Base-by-base conservation (phyloP, 2,888 invertebrate species). In the Pediacus dermestoides region DNA sequence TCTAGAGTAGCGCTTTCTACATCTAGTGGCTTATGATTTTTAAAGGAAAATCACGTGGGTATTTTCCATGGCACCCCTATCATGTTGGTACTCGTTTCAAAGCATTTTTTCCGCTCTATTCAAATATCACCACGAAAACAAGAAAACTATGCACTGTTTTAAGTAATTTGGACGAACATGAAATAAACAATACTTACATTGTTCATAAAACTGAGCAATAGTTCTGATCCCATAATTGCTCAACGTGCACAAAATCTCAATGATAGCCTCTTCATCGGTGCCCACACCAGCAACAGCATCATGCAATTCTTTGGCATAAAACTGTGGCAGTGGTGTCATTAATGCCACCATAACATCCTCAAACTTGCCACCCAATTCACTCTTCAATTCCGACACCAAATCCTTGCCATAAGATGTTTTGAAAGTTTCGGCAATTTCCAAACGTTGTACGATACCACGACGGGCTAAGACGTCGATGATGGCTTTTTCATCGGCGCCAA, bases 371-470 rank as follows among this genome's bases (percentile, higher is more conserved):
- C 85, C 81, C 40, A 94, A 72, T 67, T 95, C 94, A 59, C 89
- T 87, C 70, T 91, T 92, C 59, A 92, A 71, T 52, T 92, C 88
- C 53, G 81, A 83, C 49, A 90, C 52, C 37, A 74, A 65, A 70
- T 85, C 88, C 76, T 88, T 88, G 63, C 95, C 96, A 64, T 88
- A 95, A 57, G 85, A 77, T 15, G 91, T 88, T 72, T 96, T 96
- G 74, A 86, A 97, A 12, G 86, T 83, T 66, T 87, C 85, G 27
- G 88, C 83, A 60, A 97, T 90, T 70, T 93, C 87, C 53, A 92
- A 75, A 44, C 96, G 80, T 70, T 96, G 95, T 2, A 84, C 85
- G 65, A 92, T 91, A 44, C 89, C 89, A 46, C 95, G 81, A 50
- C 85, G 83, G 37, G 88, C 88, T 25, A 96, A 76, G 4, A 95